Conservation (phyloP, 2,113 vertebrate genomes). For the Caretta caretta region DNA sequence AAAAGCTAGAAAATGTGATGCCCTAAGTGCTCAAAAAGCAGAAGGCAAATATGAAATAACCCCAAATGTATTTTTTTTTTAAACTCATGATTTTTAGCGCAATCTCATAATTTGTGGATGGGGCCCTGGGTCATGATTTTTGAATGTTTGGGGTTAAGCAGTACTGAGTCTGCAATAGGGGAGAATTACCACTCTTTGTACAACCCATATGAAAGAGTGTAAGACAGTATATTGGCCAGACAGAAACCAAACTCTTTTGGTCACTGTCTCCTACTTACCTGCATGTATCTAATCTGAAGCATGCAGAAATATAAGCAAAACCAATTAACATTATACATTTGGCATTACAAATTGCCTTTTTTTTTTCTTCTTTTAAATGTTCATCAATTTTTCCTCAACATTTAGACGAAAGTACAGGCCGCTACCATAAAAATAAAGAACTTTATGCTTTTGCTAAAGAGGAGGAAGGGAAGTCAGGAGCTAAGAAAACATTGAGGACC, state of each 20-base stretch:
- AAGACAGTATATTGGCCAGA: background rate
- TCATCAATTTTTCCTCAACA: accelerated
- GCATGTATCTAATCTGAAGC: constrained; percentile 98
- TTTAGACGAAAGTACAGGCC: background rate
- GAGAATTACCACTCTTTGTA: background rate
- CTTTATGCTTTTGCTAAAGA: background rate
- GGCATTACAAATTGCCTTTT: background rate
- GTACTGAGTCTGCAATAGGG: background rate
- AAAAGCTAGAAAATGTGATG: background rate
- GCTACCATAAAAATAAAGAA: background rate
- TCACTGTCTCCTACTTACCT: constrained; percentile 83
- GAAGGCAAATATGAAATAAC: background rate
- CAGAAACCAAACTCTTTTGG: background rate
- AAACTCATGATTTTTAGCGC: background rate
- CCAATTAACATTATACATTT: constrained; percentile 66
- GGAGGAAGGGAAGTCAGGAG: background rate
- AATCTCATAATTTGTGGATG: background rate
- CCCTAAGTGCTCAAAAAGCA: background rate
- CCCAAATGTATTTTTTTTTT: background rate
- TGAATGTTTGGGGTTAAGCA: background rate
- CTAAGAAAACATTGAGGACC: background rate
- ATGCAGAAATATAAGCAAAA: constrained; percentile 78
- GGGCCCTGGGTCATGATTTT: background rate
- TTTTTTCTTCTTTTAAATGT: background rate
- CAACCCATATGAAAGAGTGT: background rate